These are phyloP conservation scores for Ornithoptera alexandrae DNA, from an alignment of 2,888 invertebrate species.

Conservation along the genomic window DNA sequence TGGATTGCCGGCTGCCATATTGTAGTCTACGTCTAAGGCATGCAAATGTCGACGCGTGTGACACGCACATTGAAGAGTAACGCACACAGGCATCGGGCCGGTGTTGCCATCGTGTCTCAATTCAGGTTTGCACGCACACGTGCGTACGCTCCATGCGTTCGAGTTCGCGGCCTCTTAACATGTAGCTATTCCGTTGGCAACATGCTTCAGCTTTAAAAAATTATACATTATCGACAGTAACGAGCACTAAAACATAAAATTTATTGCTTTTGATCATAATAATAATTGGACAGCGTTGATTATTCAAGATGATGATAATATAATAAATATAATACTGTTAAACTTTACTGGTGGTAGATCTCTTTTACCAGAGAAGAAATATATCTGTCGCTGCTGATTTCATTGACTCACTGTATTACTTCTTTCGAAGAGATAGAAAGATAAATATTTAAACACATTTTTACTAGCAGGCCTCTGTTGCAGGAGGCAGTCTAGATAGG, in stretches of 20 bases:
- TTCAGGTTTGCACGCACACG: slow-evolving; percentile 46
- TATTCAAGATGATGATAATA: background rate
- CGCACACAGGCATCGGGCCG: slow-evolving; percentile 28
- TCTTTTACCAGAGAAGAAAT: no score
- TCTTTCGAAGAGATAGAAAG: no score
- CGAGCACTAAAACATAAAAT: slow-evolving; percentile 24
- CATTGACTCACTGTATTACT: no score
- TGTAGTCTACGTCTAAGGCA: slow-evolving; percentile 53
- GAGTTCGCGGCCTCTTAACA: slow-evolving; percentile 52
- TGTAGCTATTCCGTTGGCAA: slow-evolving; percentile 26
- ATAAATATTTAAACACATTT: no score
- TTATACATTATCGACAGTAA: background rate
- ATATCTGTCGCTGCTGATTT: no score
- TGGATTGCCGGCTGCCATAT: slow-evolving; percentile 47
- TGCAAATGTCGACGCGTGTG: slow-evolving; percentile 53
- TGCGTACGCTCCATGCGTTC: slow-evolving; percentile 38
- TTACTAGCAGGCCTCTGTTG: no score
- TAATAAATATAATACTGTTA: no score
- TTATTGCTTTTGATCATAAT: slow-evolving; percentile 14
- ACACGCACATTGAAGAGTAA: slow-evolving; percentile 38
- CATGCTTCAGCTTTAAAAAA: slow-evolving; percentile 28
- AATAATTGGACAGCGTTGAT: background rate
- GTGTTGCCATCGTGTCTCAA: slow-evolving; percentile 37
- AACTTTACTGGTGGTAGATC: no score
- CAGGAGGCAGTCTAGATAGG: no score